Base-by-base conservation (phyloP, 2,888 invertebrate genomes). In the Eilema sororculum region DNA sequence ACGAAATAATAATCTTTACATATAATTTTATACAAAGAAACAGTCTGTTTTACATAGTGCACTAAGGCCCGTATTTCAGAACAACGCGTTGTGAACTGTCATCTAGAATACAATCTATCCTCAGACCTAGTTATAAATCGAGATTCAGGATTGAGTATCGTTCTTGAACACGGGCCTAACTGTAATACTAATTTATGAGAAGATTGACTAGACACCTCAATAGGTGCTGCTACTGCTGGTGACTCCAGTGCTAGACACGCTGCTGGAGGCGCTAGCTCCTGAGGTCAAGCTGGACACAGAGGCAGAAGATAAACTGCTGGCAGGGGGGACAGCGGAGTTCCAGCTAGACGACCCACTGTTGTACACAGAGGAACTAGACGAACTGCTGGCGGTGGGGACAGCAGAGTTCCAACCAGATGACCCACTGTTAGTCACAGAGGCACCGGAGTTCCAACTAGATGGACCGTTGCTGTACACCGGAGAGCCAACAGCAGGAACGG, bases 181-280 rank as follows among this genome's bases (percentile, higher is more conserved):
- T 57, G n/a, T 57, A 33, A 58, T 37, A 24, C 13, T 41, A 30
- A 64, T 59, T 24, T 57, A 16, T 59, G 6, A 25, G 8, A 41
- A 9, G 24, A 37, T 24, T 66, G 66, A 70, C 70, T 66, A 63
- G 66, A 63, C 6, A 3, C 30, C 58, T 69, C 20, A 66, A 41
- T 41, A 70, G 62, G 58, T 22, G 8, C 66, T 61, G 1, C 13
- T 63, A 12, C 64, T 12, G 33, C n/a, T 58, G 20, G 57, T 10
- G 24, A 13, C 56, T 28, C 57, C 24, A 0, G 2, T 41, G 41
- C 16, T 22, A 59, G 52, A 24, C 16, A n/a, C 66, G 41, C 28
- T 57, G 28, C 28, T 25, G 24, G 25, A 24, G n/a, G 41, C 20
- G n/a, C 22, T 66, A 30, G 46, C 52, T n/a, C 52, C 52, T n/a